Percentiles rank a stretch among this genome's conserved stretches.
These are phyloP conservation scores for Microchrysa polita DNA, from an alignment of 2,888 invertebrate genomes.

Conservation along the genomic window DNA sequence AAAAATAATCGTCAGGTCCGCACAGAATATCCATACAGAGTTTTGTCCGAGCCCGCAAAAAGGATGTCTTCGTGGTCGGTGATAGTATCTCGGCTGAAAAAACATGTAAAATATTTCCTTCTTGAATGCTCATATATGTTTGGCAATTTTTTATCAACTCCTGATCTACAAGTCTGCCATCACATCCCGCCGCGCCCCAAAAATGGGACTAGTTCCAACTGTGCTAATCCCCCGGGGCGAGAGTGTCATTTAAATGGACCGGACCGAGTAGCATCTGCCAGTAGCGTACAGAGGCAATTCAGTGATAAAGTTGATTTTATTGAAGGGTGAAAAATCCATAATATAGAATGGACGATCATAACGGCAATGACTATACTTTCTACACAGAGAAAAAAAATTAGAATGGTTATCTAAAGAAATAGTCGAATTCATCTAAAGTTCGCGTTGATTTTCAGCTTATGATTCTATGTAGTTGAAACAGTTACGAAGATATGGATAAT, in stretches of 20 bases:
- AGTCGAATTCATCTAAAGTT: too few relatives aligned
- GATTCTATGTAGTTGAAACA: too few relatives aligned
- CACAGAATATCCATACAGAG: background rate
- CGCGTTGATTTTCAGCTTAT: too few relatives aligned
- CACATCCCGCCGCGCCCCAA: background rate
- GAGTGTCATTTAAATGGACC: background rate
- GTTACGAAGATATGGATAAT: too few relatives aligned
- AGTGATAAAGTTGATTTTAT: background rate
- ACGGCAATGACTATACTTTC: background rate
- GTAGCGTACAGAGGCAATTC: background rate
- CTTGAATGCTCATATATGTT: conserved; percentile 2
- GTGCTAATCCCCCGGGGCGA: background rate
- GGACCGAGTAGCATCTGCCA: background rate
- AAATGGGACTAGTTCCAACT: background rate
- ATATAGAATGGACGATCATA: background rate
- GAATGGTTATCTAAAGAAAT: too few relatives aligned
- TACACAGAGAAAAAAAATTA: too few relatives aligned
- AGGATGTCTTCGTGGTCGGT: background rate
- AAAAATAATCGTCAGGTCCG: background rate
- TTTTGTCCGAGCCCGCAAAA: background rate
- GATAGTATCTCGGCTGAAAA: background rate
- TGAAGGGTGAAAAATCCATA: background rate
- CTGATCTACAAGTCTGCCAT: background rate
- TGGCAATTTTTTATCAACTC: background rate
- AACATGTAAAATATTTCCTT: background rate